phyloP scores from a whole-genome alignment of 2,797 vertebrate species.

The Dryobates pubescens region DNA sequence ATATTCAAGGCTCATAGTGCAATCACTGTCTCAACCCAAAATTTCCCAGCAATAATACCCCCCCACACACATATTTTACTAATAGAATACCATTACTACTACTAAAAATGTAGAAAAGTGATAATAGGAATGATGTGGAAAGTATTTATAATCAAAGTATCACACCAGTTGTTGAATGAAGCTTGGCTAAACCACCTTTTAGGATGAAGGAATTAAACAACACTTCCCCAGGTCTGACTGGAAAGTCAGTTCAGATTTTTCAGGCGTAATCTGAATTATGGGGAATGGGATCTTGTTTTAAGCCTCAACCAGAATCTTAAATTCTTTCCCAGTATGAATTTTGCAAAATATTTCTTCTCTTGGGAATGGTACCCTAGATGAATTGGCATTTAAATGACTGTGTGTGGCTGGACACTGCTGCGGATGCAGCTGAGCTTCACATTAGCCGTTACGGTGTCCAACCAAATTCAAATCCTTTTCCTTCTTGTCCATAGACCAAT shows the following conservation, averaged over 20 bases:
- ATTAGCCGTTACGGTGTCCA: background rate
- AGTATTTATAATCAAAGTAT: background rate
- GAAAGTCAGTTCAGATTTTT: background rate
- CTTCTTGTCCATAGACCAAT: background rate
- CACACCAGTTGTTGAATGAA: background rate
- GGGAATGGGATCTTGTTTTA: background rate
- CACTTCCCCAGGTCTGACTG: background rate
- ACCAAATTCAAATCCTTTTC: background rate
- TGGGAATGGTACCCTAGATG: background rate
- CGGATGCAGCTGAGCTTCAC: background rate
- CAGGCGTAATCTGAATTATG: background rate
- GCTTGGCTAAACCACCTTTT: background rate
- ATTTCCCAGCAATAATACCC: background rate
- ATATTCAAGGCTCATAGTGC: background rate
- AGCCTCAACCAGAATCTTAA: background rate
- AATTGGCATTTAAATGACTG: background rate
- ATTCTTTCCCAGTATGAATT: background rate
- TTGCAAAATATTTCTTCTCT: background rate
- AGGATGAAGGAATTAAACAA: background rate
- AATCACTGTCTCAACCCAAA: background rate
- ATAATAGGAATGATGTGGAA: background rate
- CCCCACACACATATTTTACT: background rate
- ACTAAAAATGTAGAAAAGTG: background rate
- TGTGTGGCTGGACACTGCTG: background rate
- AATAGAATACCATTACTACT: background rate